Percentiles rank a stretch among this genome's conserved stretches.
phyloP scores from a whole-genome alignment of 2,888 invertebrate species.

The Stegophylla sp. region DNA sequence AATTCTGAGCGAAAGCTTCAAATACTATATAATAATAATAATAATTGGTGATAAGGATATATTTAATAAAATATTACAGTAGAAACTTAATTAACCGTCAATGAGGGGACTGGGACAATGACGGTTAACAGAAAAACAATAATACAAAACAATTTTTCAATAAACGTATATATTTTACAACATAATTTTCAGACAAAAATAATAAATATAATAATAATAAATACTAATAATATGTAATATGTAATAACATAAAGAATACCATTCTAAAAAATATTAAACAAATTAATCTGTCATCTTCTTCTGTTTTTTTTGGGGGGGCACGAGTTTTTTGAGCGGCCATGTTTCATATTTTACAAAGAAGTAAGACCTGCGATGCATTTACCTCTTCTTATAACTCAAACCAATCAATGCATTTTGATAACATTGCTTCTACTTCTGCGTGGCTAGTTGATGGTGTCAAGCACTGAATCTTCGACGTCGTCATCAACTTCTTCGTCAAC shows the following conservation, averaged over 20 bases:
- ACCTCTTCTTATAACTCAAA: not conserved
- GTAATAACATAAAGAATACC: no score
- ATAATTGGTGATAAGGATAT: no score
- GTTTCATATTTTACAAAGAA: not conserved
- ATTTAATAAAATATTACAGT: no score
- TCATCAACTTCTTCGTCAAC: constrained; percentile 10
- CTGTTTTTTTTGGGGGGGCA: not conserved
- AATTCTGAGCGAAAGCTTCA: no score
- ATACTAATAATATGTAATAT: no score
- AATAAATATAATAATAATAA: no score
- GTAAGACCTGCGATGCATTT: constrained; percentile 9
- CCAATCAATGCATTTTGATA: not conserved
- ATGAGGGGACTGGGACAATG: not conserved
- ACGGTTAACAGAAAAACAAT: not conserved
- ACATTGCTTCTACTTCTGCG: constrained; percentile 4
- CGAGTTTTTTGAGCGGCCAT: not conserved
- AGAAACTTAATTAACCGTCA: not conserved
- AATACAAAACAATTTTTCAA: not conserved
- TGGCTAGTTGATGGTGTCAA: not conserved
- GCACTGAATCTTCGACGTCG: no score
- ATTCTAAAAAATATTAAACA: no score
- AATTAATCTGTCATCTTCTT: no score
- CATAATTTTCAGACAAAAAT: no score
- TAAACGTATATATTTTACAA: not conserved
- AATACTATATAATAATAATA: no score